A percentile compares a stretch with the other conserved stretches of the same genome.
phyloP scores from a whole-genome alignment of 2,113 vertebrate species.

The Physeter macrocephalus region DNA sequence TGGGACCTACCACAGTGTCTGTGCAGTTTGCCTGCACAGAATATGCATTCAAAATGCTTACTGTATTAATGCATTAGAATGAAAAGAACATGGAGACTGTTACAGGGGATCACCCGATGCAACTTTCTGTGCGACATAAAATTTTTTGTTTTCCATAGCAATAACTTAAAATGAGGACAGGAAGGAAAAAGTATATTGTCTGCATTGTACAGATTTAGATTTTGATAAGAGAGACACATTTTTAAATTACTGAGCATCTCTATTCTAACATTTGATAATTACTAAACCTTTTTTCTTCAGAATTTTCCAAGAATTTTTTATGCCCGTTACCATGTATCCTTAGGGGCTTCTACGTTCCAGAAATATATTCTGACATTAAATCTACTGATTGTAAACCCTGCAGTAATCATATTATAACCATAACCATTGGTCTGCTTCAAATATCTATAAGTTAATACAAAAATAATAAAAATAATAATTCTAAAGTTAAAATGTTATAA shows the following conservation, averaged over 20 bases:
- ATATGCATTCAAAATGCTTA: background rate
- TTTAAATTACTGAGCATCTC: background rate
- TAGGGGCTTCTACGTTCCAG: background rate
- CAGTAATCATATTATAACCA: background rate
- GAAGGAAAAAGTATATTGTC: background rate
- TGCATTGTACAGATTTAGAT: background rate
- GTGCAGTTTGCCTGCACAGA: background rate
- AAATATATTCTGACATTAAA: background rate
- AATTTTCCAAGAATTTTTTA: background rate
- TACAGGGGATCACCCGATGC: background rate
- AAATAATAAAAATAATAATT: slow-evolving; percentile 12
- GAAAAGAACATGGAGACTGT: background rate
- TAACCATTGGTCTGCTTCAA: background rate
- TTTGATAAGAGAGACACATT: background rate
- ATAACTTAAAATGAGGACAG: background rate
- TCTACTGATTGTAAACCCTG: background rate
- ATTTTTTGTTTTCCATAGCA: background rate
- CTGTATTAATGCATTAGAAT: background rate
- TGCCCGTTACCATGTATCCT: background rate
- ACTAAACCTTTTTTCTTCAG: background rate
- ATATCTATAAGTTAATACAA: background rate
- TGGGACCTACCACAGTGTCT: background rate
- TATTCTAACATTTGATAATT: background rate
- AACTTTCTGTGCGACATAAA: background rate
- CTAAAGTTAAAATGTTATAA: slow-evolving; percentile 1